These are phyloP conservation scores for Perdita meconis DNA, from an alignment of 2,888 invertebrate species.

Conservation along the genomic window DNA sequence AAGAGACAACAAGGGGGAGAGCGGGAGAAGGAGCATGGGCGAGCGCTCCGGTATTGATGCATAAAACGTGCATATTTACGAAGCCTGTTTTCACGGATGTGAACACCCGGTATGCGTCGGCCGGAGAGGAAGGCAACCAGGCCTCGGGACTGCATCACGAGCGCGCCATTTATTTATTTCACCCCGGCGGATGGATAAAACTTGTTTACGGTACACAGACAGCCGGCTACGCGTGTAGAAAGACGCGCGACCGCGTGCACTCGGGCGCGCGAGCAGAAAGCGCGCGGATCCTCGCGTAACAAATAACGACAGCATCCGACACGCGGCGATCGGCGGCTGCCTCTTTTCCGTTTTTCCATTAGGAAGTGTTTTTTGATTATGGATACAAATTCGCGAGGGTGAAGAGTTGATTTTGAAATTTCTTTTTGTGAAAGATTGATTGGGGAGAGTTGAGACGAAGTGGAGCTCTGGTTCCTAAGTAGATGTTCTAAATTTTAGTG, in stretches of 20 bases:
- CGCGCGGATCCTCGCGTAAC: slow-evolving; percentile 62
- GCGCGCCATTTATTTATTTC: slow-evolving; percentile 82
- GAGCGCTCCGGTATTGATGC: slow-evolving; percentile 77
- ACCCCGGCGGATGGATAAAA: slow-evolving; percentile 80
- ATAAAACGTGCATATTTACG: slow-evolving; percentile 82
- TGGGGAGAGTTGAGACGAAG: no score
- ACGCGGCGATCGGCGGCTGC: slow-evolving; percentile 24
- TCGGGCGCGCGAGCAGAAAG: slow-evolving; percentile 52
- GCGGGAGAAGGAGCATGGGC: slow-evolving; percentile 56
- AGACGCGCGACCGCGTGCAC: slow-evolving; percentile 31
- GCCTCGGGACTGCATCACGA: slow-evolving; percentile 74
- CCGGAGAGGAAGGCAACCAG: slow-evolving; percentile 75
- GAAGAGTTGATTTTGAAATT: no score
- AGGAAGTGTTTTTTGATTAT: no score
- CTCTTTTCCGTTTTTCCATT: slow-evolving; percentile 48
- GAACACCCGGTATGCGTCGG: slow-evolving; percentile 82
- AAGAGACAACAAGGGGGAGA: slow-evolving; percentile 23
- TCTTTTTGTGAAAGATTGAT: no score
- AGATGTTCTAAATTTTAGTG: no score
- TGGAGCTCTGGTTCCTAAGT: no score
- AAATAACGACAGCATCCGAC: slow-evolving; percentile 68
- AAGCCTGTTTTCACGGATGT: slow-evolving; percentile 83
- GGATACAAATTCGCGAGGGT: no score
- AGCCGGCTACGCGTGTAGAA: slow-evolving; percentile 46
- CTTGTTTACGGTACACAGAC: slow-evolving; percentile 78